Conservation (phyloP, 2,797 vertebrate genomes). For the Myotis myotis region DNA sequence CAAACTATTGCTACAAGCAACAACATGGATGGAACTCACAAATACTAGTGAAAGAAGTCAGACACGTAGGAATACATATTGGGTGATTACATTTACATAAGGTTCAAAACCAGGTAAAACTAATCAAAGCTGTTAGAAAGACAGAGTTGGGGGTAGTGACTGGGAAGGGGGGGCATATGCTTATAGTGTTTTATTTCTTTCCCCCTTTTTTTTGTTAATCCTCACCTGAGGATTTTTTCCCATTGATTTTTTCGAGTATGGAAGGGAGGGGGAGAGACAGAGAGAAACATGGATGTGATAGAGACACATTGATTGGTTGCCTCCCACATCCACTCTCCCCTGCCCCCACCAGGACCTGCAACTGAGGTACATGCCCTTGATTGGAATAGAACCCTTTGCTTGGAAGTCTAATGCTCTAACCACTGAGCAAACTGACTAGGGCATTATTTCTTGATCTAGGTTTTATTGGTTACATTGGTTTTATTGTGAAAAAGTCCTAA, state of each 20-base stretch:
- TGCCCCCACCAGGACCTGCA: too few relatives aligned
- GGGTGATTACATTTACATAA: neutral
- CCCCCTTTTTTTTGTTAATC: too few relatives aligned
- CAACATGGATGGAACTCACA: neutral
- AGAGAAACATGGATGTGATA: too few relatives aligned
- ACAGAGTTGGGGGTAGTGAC: neutral
- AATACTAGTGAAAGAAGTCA: neutral
- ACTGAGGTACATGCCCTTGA: too few relatives aligned
- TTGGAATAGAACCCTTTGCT: too few relatives aligned
- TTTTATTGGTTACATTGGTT: neutral
- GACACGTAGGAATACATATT: neutral
- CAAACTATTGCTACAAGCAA: constrained; percentile 41
- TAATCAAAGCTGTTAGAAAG: neutral
- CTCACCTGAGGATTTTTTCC: too few relatives aligned
- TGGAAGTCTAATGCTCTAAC: too few relatives aligned
- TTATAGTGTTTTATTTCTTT: neutral
- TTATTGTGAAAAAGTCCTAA: constrained; percentile 16
- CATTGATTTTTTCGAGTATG: too few relatives aligned
- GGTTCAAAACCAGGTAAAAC: constrained; percentile 18
- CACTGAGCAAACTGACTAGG: too few relatives aligned
- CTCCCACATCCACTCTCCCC: too few relatives aligned
- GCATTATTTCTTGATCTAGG: neutral
- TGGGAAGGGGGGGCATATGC: neutral
- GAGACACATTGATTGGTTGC: too few relatives aligned
- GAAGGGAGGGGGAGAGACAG: too few relatives aligned